Evolutionary conservation across 2,797 vertebrate species (phyloP).

Genomic region (Enteromius thamalakanensis): DNA sequence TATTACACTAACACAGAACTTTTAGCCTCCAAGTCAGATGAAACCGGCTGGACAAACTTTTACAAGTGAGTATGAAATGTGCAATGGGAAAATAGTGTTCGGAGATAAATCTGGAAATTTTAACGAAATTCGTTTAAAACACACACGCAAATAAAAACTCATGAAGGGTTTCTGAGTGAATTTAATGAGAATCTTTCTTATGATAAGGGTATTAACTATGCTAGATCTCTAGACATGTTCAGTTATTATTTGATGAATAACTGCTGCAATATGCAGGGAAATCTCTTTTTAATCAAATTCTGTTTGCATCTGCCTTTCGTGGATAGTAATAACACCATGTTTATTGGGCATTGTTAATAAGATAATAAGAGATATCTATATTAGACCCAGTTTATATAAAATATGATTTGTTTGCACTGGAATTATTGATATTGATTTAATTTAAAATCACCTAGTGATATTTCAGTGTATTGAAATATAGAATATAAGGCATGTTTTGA

Average conservation of each 20-base stretch:
- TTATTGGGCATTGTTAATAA: not conserved
- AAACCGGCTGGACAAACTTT: slow-evolving; percentile 90
- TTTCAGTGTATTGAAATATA: not conserved
- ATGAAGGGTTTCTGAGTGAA: not conserved
- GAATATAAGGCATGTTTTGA: not conserved
- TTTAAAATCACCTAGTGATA: not conserved
- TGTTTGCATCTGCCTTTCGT: not conserved
- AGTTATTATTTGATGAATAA: not conserved
- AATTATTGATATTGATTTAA: not conserved
- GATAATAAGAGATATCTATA: not conserved
- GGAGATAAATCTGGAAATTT: not conserved
- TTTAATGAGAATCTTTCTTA: not conserved
- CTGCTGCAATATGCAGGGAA: not conserved
- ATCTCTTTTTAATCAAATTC: slow-evolving; percentile 5
- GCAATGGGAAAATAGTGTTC: not conserved
- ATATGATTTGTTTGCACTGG: not conserved
- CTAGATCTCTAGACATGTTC: not conserved
- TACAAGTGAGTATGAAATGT: slow-evolving; percentile 81
- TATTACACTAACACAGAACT: slow-evolving; percentile 85
- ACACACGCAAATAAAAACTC: not conserved
- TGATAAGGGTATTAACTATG: not conserved
- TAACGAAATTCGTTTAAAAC: not conserved
- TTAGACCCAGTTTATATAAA: not conserved
- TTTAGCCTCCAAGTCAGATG: slow-evolving; percentile 87
- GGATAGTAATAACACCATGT: not conserved